Base-by-base conservation (phyloP, 2,888 invertebrate species). In the Diplolepis rosae region DNA sequence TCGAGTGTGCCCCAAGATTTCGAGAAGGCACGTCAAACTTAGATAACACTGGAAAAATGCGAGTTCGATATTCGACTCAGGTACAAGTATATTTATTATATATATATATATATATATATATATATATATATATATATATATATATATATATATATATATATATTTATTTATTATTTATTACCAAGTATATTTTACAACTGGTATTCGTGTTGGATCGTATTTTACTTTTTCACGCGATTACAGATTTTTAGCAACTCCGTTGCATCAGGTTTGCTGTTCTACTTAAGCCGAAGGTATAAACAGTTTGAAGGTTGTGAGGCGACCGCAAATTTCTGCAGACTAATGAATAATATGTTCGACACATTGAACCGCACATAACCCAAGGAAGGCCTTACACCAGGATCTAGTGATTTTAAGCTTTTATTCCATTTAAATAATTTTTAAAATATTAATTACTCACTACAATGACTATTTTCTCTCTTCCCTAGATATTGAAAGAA, bases 211-310 rank as follows among this genome's bases (percentile, higher is more conserved):
- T n/a, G 1, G 39, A 1, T 39, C 4, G 4, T 39, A n/a, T 39
- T 39, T 39, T n/a, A n/a, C n/a, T 39, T 39, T 39, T 51, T 42
- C 30, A 65, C 50, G 15, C 4, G 39, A n/a, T n/a, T 39, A n/a
- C n/a, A 39, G 39, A n/a, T 74, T 45, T 70, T 72, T 45, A 74
- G 72, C 42, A 72, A 74, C 30, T 72, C 72, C 4, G 70, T 72
- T 45, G 72, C 70, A 13, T n/a, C 42, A n/a, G 72, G 74, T 1
- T 65, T 74, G 54, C 5, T 13, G 39, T 74, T 74, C 22, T 72
- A 74, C 39, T 28, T 39, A 9, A 3, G 15, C 6, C 65, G 56
- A n/a, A 66, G 65, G 1, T 66, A 18, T 52, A 32, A 42, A 13
- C 54, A 50, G 6, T 70, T 72, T 9, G 35, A 18, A 22, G 69